Base-by-base conservation (phyloP, 2,113 vertebrate species). In the Haemorhous mexicanus region DNA sequence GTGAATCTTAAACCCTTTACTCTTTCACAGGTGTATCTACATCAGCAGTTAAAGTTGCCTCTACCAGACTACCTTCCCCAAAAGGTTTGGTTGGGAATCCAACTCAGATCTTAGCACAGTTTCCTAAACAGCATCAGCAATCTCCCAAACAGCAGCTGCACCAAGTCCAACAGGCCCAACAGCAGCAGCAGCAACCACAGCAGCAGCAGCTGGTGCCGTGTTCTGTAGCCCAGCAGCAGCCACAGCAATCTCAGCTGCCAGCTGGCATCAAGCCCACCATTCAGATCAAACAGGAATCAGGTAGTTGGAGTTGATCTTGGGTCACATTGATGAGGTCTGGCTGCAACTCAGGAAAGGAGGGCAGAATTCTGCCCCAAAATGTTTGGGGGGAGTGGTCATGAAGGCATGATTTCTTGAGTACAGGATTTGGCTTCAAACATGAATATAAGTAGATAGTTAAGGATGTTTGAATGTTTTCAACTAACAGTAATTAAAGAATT, bases 201-300 rank as follows among this genome's bases (percentile, higher is more conserved):
- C 98, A 97, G 2, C 95, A 97, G 46, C 97, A 97, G 4, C 78
- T 97, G 74, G 81, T 96, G 14, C 98, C 98, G 17, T 96, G 97
- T 59, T 96, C 98, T 20, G 94, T 81, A 13, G 92, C 98, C 53
- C 77, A 98, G 26, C 86, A 96, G 68, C 97, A 97, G 81, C 96
- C 95, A 8, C 98, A 98, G 95, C 98, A 97, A 16, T 94, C 98
- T 84, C 96, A 97, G 88, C 90, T 98, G 76, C 97, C 98, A 3
- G 97, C 98, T 12, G 98, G 98, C 52, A 96, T 98, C 93, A 99
- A 99, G 89, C 99, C 99, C 95, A 99, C 99, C 96, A 99, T 99
- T 80, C 99, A 99, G 97, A 99, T 99, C 97, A 99, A 99, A 89
- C 99, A 99, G 75, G 99, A 99, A 97, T 99, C 99, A 78, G 99